Evolutionary conservation across 2,888 invertebrate species (phyloP).

Genomic region (Cerastis rubricosa): DNA sequence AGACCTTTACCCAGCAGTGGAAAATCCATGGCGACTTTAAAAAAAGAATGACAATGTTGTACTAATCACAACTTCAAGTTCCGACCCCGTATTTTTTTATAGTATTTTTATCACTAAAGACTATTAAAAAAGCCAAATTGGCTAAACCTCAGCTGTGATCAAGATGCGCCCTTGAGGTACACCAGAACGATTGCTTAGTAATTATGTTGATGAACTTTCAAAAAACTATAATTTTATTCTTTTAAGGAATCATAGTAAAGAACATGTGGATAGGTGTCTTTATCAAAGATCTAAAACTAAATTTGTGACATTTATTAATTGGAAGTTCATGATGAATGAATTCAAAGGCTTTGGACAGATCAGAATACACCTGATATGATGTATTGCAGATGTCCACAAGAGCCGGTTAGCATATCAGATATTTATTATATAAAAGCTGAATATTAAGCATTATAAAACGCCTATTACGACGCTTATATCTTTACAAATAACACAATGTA

Average conservation of each 20-base stretch:
- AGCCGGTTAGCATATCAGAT: background rate
- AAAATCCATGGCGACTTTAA: background rate
- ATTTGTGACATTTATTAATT: background rate
- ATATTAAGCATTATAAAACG: background rate
- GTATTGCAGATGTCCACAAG: background rate
- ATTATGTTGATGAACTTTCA: background rate
- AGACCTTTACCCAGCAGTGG: background rate
- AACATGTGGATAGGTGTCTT: background rate
- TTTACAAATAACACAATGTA: constrained; percentile 9
- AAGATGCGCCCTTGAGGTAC: background rate
- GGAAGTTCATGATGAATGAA: background rate
- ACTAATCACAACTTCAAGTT: background rate
- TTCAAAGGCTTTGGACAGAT: background rate
- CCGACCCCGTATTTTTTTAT: background rate
- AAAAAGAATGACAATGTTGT: too few species aligned
- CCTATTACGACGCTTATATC: background rate
- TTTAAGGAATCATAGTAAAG: background rate
- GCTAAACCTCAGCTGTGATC: background rate
- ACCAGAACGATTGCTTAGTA: background rate
- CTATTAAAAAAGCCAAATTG: background rate
- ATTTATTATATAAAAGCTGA: background rate
- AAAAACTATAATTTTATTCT: background rate
- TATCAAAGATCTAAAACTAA: too few species aligned
- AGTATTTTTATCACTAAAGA: background rate
- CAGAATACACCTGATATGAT: background rate